These are phyloP conservation scores for Bolinopsis microptera DNA, from an alignment of 37 sponge, comb jelly and placozoan species.

Conservation along the genomic window DNA sequence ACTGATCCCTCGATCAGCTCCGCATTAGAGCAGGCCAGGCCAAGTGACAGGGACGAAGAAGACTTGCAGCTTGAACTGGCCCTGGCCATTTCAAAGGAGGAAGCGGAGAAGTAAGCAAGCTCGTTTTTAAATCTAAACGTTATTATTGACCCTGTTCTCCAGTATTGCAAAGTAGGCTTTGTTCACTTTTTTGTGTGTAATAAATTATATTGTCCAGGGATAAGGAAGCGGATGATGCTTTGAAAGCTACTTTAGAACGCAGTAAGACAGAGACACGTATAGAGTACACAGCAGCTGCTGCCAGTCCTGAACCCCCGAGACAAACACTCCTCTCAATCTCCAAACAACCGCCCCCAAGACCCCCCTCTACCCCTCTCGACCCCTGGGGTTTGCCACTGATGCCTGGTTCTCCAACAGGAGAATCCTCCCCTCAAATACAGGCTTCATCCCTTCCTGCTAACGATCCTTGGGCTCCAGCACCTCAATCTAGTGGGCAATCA, in stretches of 20 bases:
- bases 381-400: constrained; percentile 66
- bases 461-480: constrained; percentile 39
- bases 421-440: background rate
- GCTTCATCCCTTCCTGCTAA: background rate
- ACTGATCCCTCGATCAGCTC: background rate
- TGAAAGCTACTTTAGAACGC: constrained; percentile 75
- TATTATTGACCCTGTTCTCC: background rate
- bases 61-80: constrained; percentile 94
- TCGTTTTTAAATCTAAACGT: background rate
- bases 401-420: background rate
- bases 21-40: constrained; percentile 79
- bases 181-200: background rate
- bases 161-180: background rate
- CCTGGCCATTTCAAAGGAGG: constrained; percentile 87
- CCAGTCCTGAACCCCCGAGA: background rate
- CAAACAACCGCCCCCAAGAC: background rate
- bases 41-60: constrained; percentile 79
- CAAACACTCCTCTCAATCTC: constrained; percentile 2
- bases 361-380: constrained; percentile 52
- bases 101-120: constrained; percentile 79
- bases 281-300: background rate
- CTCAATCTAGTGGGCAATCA: background rate
- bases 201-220: constrained; percentile 45
- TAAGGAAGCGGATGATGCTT: constrained; percentile 78
- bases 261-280: constrained; percentile 73